A percentile compares a stretch with the other conserved stretches of the same genome.
Evolutionary conservation across 2,888 invertebrate species (phyloP).

Genomic region (Hesperia comma): DNA sequence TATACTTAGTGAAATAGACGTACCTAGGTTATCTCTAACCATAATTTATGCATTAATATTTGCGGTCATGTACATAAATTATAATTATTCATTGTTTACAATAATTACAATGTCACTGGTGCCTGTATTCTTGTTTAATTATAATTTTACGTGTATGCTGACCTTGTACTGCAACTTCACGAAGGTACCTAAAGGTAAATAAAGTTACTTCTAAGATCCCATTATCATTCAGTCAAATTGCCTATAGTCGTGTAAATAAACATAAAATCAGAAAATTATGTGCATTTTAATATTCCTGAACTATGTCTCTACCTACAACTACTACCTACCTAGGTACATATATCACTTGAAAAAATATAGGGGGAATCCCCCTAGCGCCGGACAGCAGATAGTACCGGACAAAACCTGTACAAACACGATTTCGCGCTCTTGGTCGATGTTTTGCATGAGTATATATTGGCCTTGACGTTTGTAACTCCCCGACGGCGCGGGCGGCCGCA

Average conservation of each 20-base stretch:
- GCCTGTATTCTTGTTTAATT: slow-evolving; percentile 24
- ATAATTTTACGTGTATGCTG: slow-evolving; percentile 28
- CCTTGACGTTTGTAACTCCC: no score
- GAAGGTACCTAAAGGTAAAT: slow-evolving; percentile 15
- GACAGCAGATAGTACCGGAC: no score
- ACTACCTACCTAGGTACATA: no score
- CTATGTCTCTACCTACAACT: no score
- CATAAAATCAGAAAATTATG: slow-evolving; percentile 1
- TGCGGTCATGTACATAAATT: slow-evolving; percentile 19
- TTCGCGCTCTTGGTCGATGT: no score
- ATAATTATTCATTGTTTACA: slow-evolving; percentile 30
- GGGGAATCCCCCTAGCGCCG: no score
- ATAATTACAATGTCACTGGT: slow-evolving; percentile 24
- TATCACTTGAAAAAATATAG: no score
- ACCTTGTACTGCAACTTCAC: slow-evolving; percentile 25
- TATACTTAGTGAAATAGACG: no score
- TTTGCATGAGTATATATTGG: no score
- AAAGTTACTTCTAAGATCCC: slow-evolving; percentile 13
- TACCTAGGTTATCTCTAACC: no score
- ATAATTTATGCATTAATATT: slow-evolving; percentile 12
- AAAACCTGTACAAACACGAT: no score
- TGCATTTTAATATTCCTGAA: neutral
- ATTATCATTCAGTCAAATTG: slow-evolving; percentile 16
- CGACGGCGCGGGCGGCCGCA: no score
- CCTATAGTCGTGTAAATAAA: neutral